Conservation (phyloP, 2,113 vertebrate genomes). For the Lates calcarifer region DNA sequence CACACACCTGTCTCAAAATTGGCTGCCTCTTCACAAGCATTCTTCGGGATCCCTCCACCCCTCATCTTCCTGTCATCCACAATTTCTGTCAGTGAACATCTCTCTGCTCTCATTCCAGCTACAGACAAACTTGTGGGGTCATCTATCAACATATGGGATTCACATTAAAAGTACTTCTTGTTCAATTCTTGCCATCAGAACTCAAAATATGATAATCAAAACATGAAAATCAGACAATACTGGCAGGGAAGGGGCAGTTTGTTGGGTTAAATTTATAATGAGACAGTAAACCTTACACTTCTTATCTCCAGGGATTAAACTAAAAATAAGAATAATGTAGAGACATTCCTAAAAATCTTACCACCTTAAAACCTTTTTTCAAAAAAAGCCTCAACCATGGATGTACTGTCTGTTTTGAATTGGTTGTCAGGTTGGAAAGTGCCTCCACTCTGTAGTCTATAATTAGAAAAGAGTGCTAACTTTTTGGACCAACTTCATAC, state of each 20-base stretch:
- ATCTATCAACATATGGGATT: neutral
- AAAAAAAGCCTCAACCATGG: neutral
- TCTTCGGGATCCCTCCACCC: constrained; percentile 46
- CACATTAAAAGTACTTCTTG: neutral
- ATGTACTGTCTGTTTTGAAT: constrained; percentile 49
- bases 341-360: neutral
- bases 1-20: constrained; percentile 60
- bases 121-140: neutral
- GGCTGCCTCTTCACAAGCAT: constrained; percentile 71
- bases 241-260: neutral
- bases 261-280: neutral
- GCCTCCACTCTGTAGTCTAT: constrained; percentile 39
- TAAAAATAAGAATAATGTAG: neutral
- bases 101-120: constrained; percentile 8
- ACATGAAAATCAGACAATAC: neutral
- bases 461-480: constrained; percentile 63
- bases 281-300: neutral
- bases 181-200: neutral
- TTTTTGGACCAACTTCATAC: constrained; percentile 71
- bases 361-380: neutral
- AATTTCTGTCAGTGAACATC: constrained; percentile 29
- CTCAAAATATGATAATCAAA: neutral
- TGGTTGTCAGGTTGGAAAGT: constrained; percentile 55
- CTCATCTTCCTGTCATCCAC: constrained; percentile 20
- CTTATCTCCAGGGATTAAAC: neutral